Conservation (phyloP, 2,797 vertebrate genomes). For the Lepidocolaptes lacrymiger region DNA sequence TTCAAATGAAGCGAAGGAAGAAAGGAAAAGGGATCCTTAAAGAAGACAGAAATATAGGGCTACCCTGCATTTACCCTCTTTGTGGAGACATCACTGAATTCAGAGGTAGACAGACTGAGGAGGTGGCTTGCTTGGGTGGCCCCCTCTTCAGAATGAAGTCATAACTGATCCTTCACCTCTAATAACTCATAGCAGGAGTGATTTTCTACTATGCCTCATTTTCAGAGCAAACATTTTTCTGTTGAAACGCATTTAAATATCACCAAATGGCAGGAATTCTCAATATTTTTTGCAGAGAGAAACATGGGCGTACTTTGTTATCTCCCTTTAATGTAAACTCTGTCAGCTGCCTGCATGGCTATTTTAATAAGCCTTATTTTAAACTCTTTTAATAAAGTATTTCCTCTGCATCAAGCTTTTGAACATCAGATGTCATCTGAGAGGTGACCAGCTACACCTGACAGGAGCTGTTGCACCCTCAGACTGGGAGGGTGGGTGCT, state of each 20-base stretch:
- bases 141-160: neutral
- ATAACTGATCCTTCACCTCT: neutral
- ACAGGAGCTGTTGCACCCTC: neutral
- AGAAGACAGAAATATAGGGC: neutral
- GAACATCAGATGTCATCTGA: neutral
- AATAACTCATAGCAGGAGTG: neutral
- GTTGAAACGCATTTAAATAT: neutral
- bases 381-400: neutral
- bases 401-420: neutral
- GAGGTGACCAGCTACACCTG: neutral
- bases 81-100: neutral
- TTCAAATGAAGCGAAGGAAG: neutral
- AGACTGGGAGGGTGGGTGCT: neutral
- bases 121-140: neutral
- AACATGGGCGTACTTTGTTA: neutral
- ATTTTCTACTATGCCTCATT: neutral
- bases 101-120: neutral
- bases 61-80: neutral
- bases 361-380: neutral
- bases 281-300: neutral
- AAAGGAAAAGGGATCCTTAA: neutral
- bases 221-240: neutral
- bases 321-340: neutral
- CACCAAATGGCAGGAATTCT: neutral
- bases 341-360: neutral